Evolutionary conservation across 2,888 invertebrate genomes (phyloP), one percentile per base, ranked within the genome.

Genomic region (Rosalia funebris): DNA sequence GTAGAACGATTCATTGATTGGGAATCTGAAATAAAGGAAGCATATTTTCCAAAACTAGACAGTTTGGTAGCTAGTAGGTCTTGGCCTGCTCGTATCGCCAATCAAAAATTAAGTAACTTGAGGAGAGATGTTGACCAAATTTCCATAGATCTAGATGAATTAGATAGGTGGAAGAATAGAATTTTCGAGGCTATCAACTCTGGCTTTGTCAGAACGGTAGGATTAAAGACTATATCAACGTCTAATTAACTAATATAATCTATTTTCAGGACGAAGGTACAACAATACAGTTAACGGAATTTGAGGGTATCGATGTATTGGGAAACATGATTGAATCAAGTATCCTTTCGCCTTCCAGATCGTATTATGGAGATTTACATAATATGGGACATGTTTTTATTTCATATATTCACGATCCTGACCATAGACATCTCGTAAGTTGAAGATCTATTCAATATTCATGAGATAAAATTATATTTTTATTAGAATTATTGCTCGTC

Each of bases 11-110:
- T 85, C 68, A 86, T 84, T 66, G 86, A 92, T 77, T 86, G 90
- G 80, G 84, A 87, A 1, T 85, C 86, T 1, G 88, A 91, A 10
- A 90, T 94, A 66, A 78, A 80, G 0, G 92, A 93, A 77, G 93
- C 88, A 0, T 94, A 94, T 80, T 94, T 93, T 83, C 91, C 93
- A 2, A 94, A 93, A 81, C 82, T 94, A 76, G 91, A 93, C 81
- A 91, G 91, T 1, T 82, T 89, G 66, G 89, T 92, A 2, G 87
- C 92, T 16, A 90, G 90, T 71, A 83, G 91, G 0, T 83, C 89
- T 1, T 93, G 91, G 90, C 91, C 93, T 0, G 86, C 91, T 0
- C 85, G 92, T 69, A 87, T 88, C 34, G 82, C 83, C 0, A 83
- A 84, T 44, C 84, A 88, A 0, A 71, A 70, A 0, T 73, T 90